Percentiles rank a stretch among this genome's conserved stretches.
phyloP scores from a whole-genome alignment of 2,888 invertebrate species.

The Conus canariensis region DNA sequence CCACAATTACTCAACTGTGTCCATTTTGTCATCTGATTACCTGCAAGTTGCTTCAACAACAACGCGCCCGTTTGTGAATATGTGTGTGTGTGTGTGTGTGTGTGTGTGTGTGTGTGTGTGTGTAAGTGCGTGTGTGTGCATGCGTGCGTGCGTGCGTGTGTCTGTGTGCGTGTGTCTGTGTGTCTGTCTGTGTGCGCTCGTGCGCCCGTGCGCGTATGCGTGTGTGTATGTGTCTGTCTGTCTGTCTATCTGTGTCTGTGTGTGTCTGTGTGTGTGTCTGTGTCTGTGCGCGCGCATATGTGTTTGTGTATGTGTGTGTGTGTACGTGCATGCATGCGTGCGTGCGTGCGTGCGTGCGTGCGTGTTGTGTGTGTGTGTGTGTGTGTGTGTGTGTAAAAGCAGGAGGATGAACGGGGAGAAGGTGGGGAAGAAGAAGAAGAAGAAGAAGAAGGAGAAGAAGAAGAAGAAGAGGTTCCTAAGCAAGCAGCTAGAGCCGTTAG shows the following conservation, averaged over 20 bases:
- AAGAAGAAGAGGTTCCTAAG: too few relatives aligned
- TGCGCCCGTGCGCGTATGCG: background rate
- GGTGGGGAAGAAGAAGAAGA: too few relatives aligned
- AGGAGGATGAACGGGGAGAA: too few relatives aligned
- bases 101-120: background rate
- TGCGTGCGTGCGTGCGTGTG: background rate
- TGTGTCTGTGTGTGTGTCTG: background rate
- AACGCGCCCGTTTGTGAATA: background rate
- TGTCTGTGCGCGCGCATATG: background rate
- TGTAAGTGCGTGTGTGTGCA: background rate
- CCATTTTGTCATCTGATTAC: too few relatives aligned
- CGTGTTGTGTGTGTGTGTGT: too few relatives aligned
- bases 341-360: background rate
- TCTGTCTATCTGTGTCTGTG: background rate
- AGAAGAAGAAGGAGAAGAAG: too few relatives aligned
- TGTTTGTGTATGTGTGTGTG: background rate
- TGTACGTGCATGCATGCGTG: background rate
- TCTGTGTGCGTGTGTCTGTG: background rate
- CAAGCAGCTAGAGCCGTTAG: too few relatives aligned
- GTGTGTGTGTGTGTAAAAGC: too few relatives aligned
- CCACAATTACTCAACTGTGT: too few relatives aligned
- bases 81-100: slow-evolving; percentile 11
- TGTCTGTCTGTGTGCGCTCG: background rate
- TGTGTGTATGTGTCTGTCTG: background rate
- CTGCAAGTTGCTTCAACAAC: too few relatives aligned